Evolutionary conservation across 2,888 invertebrate species (phyloP).

Genomic region (Phaonia tiefii): DNA sequence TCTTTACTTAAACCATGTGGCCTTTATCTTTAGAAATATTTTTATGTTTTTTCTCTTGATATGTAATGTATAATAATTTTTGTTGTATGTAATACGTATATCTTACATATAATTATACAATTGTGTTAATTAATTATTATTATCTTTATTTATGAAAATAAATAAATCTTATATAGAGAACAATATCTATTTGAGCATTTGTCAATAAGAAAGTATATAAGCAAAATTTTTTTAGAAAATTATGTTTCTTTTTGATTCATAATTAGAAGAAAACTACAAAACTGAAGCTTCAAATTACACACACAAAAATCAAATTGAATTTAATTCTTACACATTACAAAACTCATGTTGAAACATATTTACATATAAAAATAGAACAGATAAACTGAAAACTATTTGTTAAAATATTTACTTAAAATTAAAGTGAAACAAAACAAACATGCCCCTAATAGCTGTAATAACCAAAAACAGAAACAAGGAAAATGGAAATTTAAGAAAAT

Average conservation of each 20-base stretch:
- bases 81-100: constrained; percentile 20
- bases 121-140: no score
- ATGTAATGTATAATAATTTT: not conserved
- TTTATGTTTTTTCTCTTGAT: not conserved
- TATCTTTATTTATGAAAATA: no score
- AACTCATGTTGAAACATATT: constrained; percentile 20
- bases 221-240: constrained; percentile 29
- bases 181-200: constrained; percentile 22
- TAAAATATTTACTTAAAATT: constrained; percentile 16
- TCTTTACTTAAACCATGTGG: constrained; percentile 50
- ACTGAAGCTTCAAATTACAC: constrained; percentile 9
- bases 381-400: constrained; percentile 15
- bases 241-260: constrained; percentile 39
- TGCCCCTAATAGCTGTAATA: constrained; percentile 29
- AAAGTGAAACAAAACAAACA: not conserved
- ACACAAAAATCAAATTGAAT: constrained; percentile 26
- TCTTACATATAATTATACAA: no score
- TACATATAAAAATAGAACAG: not conserved
- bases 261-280: not conserved
- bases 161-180: no score
- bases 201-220: constrained; percentile 47
- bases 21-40: constrained; percentile 49
- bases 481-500: constrained; percentile 39
- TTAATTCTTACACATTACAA: constrained; percentile 28
- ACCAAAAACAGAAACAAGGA: constrained; percentile 19